Base-by-base conservation (phyloP, 2,888 invertebrate species). In the Galerucella nymphaeae region DNA sequence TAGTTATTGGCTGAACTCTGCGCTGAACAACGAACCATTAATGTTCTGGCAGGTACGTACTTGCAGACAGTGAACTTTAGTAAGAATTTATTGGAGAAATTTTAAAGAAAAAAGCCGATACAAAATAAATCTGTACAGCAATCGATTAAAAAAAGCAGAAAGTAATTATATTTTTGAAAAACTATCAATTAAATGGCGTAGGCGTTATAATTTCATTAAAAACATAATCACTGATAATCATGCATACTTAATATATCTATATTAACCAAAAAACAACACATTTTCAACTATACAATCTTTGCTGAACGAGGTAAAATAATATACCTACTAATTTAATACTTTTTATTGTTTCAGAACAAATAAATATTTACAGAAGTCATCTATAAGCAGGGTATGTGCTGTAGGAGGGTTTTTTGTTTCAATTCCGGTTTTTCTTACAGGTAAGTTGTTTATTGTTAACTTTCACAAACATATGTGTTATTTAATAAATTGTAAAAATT, bases 371-470 rank as follows among this genome's bases (percentile, higher is more conserved):
- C 94, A 95, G 87, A 96, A 96, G 87, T 96, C 96, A 68, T 95
- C 96, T 75, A 92, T 94, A 77, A 96, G 96, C 76, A 90, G 97
- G 79, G 93, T 96, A 42, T 95, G 96, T 84, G 96, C 97, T 67
- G 94, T 97, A 76, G 95, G 95, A 81, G 97, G 96, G 77, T 97
- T 97, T 88, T 97, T 97, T 85, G 93, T 97, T 83, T 97, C 97
- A 72, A 96, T 97, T 88, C 97, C 97, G 79, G 94, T 96, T 79
- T 96, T 97, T 88, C 90, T 97, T 85, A 95, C 96, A 86, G 95
- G 96, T 96, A 87, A 68, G 68, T 71, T 64, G 6, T 38, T 41
- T 20, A 38, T 30, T 20, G 20, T 14, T 48, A 50, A 20, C 64
- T 20, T 23, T 63, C 14, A 13, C 23, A 30, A 50, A 16, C 6